Evolutionary conservation across 1,140 invertebrate genomes (phyloP).

Genomic region (Cryptotermes secundus): DNA sequence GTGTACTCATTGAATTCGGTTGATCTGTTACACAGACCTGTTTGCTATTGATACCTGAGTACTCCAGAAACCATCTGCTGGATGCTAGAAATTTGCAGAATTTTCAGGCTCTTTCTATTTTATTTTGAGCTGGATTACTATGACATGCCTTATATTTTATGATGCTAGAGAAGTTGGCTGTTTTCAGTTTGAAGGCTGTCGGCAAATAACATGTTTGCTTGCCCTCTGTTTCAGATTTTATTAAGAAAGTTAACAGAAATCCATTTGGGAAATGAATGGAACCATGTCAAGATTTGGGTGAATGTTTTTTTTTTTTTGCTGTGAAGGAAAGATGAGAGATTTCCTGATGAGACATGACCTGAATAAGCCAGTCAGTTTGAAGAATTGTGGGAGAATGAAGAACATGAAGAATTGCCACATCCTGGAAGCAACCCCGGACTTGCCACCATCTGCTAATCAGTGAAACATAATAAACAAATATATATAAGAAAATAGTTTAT

Average conservation of each 20-base stretch:
- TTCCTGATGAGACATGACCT: not conserved
- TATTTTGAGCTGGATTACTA: no score
- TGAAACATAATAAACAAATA: constrained; percentile 28
- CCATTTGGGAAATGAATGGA: not conserved
- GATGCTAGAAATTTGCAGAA: no score
- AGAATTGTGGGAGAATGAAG: not conserved
- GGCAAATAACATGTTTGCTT: no score
- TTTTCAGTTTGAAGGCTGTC: no score
- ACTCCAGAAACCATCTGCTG: no score
- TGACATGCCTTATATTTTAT: no score
- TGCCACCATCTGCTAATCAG: constrained; percentile 32
- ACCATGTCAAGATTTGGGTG: not conserved
- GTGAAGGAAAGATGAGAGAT: not conserved
- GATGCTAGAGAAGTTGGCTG: no score
- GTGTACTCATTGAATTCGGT: no score
- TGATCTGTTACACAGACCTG: no score
- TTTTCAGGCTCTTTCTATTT: no score
- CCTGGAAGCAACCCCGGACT: constrained; percentile 26
- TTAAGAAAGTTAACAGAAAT: not conserved
- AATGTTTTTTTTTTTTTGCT: no score
- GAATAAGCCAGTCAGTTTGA: not conserved
- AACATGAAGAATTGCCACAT: not conserved
- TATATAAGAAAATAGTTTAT: constrained; percentile 31
- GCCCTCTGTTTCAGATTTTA: not conserved
- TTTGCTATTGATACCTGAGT: no score